Evolutionary conservation across 2,888 invertebrate genomes (phyloP), one percentile per base, ranked within the genome.

Genomic region (Megalurothrips usitatus): DNA sequence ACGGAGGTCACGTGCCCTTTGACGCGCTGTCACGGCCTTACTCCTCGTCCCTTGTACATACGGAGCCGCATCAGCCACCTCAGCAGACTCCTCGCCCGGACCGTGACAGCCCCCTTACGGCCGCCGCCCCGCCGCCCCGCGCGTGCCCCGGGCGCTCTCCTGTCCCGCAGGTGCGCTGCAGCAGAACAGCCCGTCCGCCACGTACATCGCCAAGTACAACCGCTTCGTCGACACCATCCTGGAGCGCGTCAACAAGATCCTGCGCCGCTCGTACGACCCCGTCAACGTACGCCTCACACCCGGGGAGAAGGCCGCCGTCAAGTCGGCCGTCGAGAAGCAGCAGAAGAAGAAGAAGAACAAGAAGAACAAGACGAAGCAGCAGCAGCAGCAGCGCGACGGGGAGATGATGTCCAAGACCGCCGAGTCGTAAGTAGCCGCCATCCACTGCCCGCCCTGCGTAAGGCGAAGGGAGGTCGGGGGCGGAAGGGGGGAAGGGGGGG

Each of bases 171-270:
- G 91, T 84, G 88, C 89, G 23, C 85, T 91, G 84, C 87, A 86
- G 78, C 81, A 85, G 23, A 78, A 23, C 75, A 83, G 83, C 49
- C 83, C 84, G 9, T 84, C 95, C 63, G 91, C 93, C 14, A 90
- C 92, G 82, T 93, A 94, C 88, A 92, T 94, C 52, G 90, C 93
- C 80, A 94, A 94, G 86, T 95, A 95, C 89, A 96, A 96, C 88
- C 91, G 93, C 84, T 95, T 95, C 87, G 93, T 95, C 81, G 96
- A 96, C 88, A 94, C 92, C 84, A 94, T 95, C 84, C 89, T 95
- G 83, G 92, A 92, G 82, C 91, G 94, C 84, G 94, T 96, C 88
- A 96, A 95, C 88, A 92, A 92, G 84, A 94, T 95, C 82, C 88
- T 96, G 83, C 90, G 92, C 80, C 91, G 91, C 83, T 94, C 93